Percentiles rank a stretch among this genome's conserved stretches.
Evolutionary conservation across 2,888 invertebrate genomes (phyloP).

Genomic region (Xanthorhoe designata): DNA sequence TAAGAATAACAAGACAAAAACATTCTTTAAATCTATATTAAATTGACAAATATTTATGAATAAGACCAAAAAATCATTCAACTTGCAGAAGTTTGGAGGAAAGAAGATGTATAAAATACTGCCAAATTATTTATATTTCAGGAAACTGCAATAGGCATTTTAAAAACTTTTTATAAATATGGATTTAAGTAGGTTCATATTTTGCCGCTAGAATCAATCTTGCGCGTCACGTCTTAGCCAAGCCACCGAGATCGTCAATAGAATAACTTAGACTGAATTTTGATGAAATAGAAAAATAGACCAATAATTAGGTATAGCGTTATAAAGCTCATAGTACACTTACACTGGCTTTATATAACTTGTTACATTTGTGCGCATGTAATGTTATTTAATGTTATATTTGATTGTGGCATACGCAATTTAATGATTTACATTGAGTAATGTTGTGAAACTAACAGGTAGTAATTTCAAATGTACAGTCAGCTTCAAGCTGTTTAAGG

Average conservation of each 20-base stretch:
- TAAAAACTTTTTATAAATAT: neutral
- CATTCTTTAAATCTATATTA: too few species aligned
- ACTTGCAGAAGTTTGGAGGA: too few species aligned
- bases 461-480: slow-evolving; percentile 4
- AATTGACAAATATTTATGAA: too few species aligned
- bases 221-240: too few species aligned
- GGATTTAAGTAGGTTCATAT: too few species aligned
- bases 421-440: slow-evolving; percentile 12
- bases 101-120: too few species aligned
- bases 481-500: neutral
- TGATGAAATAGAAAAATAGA: neutral
- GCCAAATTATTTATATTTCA: too few species aligned
- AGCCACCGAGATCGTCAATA: neutral
- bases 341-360: neutral
- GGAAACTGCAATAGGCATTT: neutral
- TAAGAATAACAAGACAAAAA: too few species aligned
- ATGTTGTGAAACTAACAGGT: slow-evolving; percentile 21
- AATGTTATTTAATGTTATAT: slow-evolving; percentile 10
- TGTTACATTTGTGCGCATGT: slow-evolving; percentile 5
- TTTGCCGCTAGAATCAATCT: too few species aligned
- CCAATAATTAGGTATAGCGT: neutral
- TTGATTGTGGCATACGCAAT: slow-evolving; percentile 1
- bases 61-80: too few species aligned
- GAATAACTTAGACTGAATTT: neutral
- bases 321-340: neutral